Evolutionary conservation across 2,888 invertebrate species (phyloP), one percentile per base, ranked within the genome.

Genomic region (Stegana nigrithorax): DNA sequence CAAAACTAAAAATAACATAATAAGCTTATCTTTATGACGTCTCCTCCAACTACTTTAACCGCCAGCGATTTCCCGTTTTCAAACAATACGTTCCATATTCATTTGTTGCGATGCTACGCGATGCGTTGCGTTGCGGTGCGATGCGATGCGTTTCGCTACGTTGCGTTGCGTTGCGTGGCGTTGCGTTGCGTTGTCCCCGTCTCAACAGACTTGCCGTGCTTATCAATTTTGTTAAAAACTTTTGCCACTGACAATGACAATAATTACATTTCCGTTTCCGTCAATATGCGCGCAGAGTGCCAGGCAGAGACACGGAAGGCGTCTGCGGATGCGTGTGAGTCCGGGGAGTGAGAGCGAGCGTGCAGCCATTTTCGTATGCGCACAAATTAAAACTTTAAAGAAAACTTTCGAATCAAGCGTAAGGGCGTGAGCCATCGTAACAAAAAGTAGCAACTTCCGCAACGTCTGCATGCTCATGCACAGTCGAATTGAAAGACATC

Each of bases 191-290:
- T 10, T 39, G 14, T 39, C 2, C 14, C 39, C 6, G 39, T 14
- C 17, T 36, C 10, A 55, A 55, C 32, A 32, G 17, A 55, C 36
- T 23, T 25, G 29, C 17, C n/a, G 29, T 4, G 29, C 27, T 42
- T 39, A 57, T 57, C 57, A 27, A 42, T 55, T 36, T 57, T 26
- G 14, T 26, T 39, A 42, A 57, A 57, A 57, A 57, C 42, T 44
- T 57, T 57, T 42, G 26, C 42, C 39, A 57, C 59, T 50, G 51
- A 51, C 59, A 59, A 59, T 50, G 50, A 50, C 59, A 60, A 60
- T 60, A 60, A 60, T 60, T 60, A 51, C 59, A 60, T 60, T 60
- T 60, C 59, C 59, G 59, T 50, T 59, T 59, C 59, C 59, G 59
- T 50, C 29, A 32, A 42, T 59, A 42, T 59, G 25, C 42, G 50